Base-by-base conservation (phyloP, 2,113 vertebrate genomes). In the Oxygymnocypris stewartii region DNA sequence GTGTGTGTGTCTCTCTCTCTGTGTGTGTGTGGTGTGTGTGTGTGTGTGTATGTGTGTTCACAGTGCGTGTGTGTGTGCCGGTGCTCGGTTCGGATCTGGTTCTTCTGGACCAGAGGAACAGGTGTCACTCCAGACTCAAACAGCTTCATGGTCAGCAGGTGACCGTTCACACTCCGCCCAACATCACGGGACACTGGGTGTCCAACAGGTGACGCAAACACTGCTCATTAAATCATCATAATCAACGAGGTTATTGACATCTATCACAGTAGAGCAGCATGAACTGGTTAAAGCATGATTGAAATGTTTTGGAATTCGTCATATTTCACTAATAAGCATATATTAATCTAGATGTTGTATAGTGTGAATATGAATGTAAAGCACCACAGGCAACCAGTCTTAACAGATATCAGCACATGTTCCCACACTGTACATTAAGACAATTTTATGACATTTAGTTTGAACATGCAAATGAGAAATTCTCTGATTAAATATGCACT, bases 181-280 rank as follows among this genome's bases (percentile, higher is more conserved):
- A 94, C 23, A 96, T 97, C 28, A 94, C 95, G 63, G 96, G 96
- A 35, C 96, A 96, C 87, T 97, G 96, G 96, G 96, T 96, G 47
- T 97, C 96, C 71, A 95, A 96, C 2, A 94, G 96, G 96, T 97
- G 94, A 96, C 94, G 12, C 71, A 18, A 20, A 18, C 31, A 8
- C 10, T 6, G 20, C 61, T 79, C 47, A 84, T 2, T 61, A 73
- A 28, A 2, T 9, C 14, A 51, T 51, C 13, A 14, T 51, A 16
- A 51, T 51, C 49, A 51, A 51, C 12, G 11, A 40, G 28, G 28
- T 31, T 8, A 6, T 8, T 42, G 40, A 42, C 11, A 10, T 47
- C 44, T 47, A 11, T 47, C 16, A 6, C 51, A 18, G 0, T 18
- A 16, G 51, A 54, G 13, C 49, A 16, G 14, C 14, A 54, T 16